These are phyloP conservation scores for Caenorhabditis parvicauda DNA, from an alignment of 2,888 invertebrate genomes.

Conservation along the genomic window DNA sequence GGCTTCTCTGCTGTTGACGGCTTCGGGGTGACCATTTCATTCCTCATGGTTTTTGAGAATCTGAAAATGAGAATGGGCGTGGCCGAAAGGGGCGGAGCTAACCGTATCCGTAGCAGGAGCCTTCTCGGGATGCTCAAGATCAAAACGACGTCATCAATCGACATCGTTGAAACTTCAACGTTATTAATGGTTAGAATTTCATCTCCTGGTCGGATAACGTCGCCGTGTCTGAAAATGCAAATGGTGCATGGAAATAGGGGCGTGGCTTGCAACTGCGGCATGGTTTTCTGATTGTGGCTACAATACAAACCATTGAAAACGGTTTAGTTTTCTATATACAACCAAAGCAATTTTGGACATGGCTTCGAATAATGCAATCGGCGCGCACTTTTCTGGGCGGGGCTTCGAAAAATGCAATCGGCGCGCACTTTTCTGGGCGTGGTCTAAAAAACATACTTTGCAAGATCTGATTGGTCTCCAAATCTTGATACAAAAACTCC, in stretches of 20 bases:
- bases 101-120: slow-evolving; percentile 86
- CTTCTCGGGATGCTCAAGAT: slow-evolving; percentile 98
- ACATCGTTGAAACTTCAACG: slow-evolving; percentile 92
- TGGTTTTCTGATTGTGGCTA: no score
- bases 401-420: no score
- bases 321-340: not conserved
- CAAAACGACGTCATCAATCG: slow-evolving; percentile 96
- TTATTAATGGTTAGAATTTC: slow-evolving; percentile 96
- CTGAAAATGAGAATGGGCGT: slow-evolving; percentile 12
- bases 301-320: not conserved
- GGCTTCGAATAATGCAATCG: no score
- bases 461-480: slow-evolving; percentile 72
- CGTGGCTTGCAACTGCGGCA: no score
- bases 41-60: slow-evolving; percentile 30
- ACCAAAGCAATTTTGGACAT: no score
- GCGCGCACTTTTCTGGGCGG: no score
- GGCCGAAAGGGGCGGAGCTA: no score
- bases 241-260: not conserved
- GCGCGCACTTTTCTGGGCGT: no score
- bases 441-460: slow-evolving; percentile 29
- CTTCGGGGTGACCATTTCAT: slow-evolving; percentile 20
- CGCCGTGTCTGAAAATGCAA: slow-evolving; percentile 80
- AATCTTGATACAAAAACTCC: slow-evolving; percentile 97
- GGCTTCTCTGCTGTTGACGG: slow-evolving; percentile 38
- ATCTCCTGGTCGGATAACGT: slow-evolving; percentile 90